phyloP scores from a whole-genome alignment of 2,113 vertebrate genomes.

The Poeciliopsis occidentalis region DNA sequence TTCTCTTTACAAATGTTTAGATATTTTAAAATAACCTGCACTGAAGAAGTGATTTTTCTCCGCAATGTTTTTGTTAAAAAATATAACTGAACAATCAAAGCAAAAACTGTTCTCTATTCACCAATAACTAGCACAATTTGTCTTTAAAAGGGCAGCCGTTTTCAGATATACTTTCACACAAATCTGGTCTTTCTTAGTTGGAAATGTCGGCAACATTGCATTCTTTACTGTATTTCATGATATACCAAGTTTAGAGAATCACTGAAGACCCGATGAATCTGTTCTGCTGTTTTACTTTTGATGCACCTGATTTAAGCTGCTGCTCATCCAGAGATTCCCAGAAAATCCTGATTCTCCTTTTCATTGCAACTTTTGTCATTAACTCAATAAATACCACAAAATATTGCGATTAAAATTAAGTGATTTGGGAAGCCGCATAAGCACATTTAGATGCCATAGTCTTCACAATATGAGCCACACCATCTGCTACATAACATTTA shows the following conservation, averaged over 20 bases:
- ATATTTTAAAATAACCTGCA: neutral
- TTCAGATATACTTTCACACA: too few species aligned
- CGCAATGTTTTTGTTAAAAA: too few species aligned
- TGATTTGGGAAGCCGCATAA: too few species aligned
- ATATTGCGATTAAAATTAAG: neutral
- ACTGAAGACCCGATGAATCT: neutral
- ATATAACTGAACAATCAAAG: too few species aligned
- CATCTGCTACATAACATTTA: neutral
- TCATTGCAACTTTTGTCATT: neutral
- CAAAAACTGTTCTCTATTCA: too few species aligned
- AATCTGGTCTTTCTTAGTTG: too few species aligned
- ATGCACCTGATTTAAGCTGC: neutral
- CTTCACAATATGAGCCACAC: neutral
- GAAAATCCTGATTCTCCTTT: neutral
- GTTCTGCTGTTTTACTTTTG: too few species aligned
- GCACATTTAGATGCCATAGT: too few species aligned
- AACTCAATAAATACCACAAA: neutral
- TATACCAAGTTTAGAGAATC: neutral
- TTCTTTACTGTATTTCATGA: neutral
- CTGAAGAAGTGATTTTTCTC: too few species aligned
- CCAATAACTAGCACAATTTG: too few species aligned
- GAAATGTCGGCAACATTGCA: neutral
- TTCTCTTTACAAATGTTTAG: neutral
- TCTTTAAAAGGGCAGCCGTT: too few species aligned
- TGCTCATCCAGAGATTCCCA: neutral